Evolutionary conservation across 2,113 vertebrate genomes (phyloP).

Genomic region (Miniopterus natalensis): DNA sequence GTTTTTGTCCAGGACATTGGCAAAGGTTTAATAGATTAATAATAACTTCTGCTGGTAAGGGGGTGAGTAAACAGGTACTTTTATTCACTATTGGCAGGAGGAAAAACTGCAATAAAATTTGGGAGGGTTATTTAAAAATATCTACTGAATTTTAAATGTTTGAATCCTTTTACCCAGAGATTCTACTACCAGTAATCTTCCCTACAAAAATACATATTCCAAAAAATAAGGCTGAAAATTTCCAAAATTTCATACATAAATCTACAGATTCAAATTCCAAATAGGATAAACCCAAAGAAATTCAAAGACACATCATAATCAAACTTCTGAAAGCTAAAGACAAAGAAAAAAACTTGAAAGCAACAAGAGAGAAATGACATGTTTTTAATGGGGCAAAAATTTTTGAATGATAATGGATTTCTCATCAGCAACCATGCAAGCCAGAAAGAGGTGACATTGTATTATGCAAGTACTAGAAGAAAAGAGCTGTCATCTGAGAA

Average conservation of each 20-base stretch:
- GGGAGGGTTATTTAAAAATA: not conserved
- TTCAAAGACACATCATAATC: slow-evolving; percentile 2
- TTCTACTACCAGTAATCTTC: slow-evolving; percentile 3
- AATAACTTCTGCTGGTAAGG: slow-evolving; percentile 15
- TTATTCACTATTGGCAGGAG: not conserved
- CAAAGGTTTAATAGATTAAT: slow-evolving; percentile 1
- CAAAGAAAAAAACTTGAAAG: not conserved
- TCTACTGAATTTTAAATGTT: slow-evolving; percentile 10
- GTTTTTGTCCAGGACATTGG: not conserved
- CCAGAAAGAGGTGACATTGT: not conserved
- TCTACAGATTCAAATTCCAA: slow-evolving; percentile 18
- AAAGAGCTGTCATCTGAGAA: slow-evolving; percentile 26
- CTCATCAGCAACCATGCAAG: slow-evolving; percentile 2
- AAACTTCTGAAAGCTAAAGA: slow-evolving; percentile 53
- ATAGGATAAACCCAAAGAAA: slow-evolving; percentile 37
- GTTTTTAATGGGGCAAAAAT: not conserved
- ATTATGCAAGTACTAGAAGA: slow-evolving; percentile 5
- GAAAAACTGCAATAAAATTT: slow-evolving; percentile 48
- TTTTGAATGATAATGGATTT: slow-evolving; percentile 15
- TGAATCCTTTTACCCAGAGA: not conserved
- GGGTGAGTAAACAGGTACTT: not conserved
- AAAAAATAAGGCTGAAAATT: slow-evolving; percentile 36
- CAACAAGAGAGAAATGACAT: not conserved
- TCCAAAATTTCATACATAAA: not conserved
- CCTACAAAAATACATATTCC: slow-evolving; percentile 28